Conservation (phyloP, 1,140 invertebrate genomes). For the Pogonognathellus flavescens region DNA sequence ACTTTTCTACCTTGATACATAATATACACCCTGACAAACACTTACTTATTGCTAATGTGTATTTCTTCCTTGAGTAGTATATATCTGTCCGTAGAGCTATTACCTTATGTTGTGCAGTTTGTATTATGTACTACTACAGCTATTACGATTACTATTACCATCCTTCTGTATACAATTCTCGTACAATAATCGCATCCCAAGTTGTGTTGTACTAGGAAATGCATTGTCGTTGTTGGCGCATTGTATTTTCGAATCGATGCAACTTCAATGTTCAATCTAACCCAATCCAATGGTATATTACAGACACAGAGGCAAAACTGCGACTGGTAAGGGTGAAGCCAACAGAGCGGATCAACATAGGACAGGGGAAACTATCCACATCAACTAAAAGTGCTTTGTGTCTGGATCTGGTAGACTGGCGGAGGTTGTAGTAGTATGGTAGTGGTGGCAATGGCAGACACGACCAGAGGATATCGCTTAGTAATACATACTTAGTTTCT, state of each 20-base stretch:
- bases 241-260: constrained; percentile 22
- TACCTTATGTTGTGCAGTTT: background rate
- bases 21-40: constrained; percentile 20
- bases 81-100: background rate
- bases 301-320: no score
- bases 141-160: background rate
- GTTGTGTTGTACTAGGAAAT: background rate
- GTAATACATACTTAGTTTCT: constrained; percentile 44
- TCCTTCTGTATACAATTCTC: background rate
- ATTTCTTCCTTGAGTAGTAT: background rate
- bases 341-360: constrained; percentile 41
- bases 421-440: no score
- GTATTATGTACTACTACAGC: background rate
- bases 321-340: constrained; percentile 10
- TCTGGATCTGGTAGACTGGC: background rate
- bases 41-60: constrained; percentile 47
- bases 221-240: constrained; percentile 34
- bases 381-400: background rate
- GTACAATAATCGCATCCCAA: background rate
- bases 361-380: constrained; percentile 37
- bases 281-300: background rate
- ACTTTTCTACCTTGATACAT: constrained; percentile 27
- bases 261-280: background rate
- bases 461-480: background rate
- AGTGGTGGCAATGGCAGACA: no score